Evolutionary conservation across 2,797 vertebrate species (phyloP).

Genomic region (Cossypha niveicapilla): DNA sequence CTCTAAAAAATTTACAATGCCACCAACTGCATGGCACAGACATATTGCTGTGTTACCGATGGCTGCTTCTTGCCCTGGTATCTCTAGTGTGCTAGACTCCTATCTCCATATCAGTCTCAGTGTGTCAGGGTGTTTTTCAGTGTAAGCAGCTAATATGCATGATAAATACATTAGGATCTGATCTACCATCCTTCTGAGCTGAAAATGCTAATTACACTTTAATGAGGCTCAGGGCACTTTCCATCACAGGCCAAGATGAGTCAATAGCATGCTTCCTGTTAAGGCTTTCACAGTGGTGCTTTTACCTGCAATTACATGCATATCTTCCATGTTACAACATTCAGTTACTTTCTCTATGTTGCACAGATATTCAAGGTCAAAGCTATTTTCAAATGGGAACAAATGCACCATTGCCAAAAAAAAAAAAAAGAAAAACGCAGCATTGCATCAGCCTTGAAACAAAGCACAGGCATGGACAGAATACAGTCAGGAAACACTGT

Average conservation of each 20-base stretch:
- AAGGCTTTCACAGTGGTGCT: not conserved
- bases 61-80: not conserved
- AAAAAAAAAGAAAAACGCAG: not conserved
- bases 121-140: not conserved
- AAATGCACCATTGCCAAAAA: not conserved
- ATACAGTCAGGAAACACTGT: not conserved
- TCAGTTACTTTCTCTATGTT: not conserved
- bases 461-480: not conserved
- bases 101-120: not conserved
- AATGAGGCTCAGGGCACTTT: not conserved
- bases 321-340: not conserved
- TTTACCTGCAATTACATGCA: not conserved
- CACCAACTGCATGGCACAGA: not conserved
- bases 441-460: not conserved
- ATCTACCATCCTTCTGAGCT: not conserved
- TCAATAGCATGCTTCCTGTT: not conserved
- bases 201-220: not conserved
- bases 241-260: not conserved
- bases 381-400: not conserved
- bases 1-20: not conserved
- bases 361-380: not conserved
- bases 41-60: not conserved
- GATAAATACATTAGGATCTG: not conserved
- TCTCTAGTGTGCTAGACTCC: not conserved
- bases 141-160: not conserved